phyloP scores from a whole-genome alignment of 2,888 invertebrate genomes.

The Drosophila sordidula region DNA sequence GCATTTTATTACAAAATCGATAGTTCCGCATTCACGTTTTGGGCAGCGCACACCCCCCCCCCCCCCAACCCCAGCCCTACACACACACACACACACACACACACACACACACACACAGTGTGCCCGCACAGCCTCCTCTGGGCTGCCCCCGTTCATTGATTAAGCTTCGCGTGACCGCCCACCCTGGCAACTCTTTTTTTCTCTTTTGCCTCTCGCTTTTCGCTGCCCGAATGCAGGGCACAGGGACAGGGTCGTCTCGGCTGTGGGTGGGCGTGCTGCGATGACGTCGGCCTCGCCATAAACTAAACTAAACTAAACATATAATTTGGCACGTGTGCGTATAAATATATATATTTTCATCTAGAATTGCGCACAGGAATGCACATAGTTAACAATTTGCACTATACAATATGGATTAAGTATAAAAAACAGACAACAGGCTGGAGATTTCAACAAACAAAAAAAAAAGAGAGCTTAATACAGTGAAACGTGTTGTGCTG shows the following conservation, averaged over 20 bases:
- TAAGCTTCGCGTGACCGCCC: slow-evolving; percentile 58
- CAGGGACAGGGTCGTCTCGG: slow-evolving; percentile 28
- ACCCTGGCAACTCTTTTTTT: slow-evolving; percentile 4
- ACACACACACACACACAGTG: no score
- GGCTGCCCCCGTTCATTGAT: slow-evolving; percentile 56
- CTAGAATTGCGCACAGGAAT: slow-evolving; percentile 36
- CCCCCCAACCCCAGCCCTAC: neutral
- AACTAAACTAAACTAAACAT: no score
- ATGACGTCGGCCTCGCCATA: slow-evolving; percentile 23
- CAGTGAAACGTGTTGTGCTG: slow-evolving; percentile 14
- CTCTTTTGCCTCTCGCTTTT: no score
- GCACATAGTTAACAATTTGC: slow-evolving; percentile 48
- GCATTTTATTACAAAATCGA: slow-evolving; percentile 79
- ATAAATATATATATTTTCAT: slow-evolving; percentile 21
- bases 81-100: neutral
- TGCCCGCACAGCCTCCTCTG: slow-evolving; percentile 9
- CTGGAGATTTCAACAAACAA: slow-evolving; percentile 34
- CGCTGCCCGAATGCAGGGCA: slow-evolving; percentile 24
- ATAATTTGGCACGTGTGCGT: neutral
- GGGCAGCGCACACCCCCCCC: neutral
- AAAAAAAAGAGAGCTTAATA: slow-evolving; percentile 29
- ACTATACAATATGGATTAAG: slow-evolving; percentile 16
- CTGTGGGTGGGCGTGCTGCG: slow-evolving; percentile 9
- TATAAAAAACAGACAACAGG: slow-evolving; percentile 18
- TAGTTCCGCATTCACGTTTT: slow-evolving; percentile 70